phyloP scores from a whole-genome alignment of 2,797 vertebrate genomes.

The Allobates femoralis region DNA sequence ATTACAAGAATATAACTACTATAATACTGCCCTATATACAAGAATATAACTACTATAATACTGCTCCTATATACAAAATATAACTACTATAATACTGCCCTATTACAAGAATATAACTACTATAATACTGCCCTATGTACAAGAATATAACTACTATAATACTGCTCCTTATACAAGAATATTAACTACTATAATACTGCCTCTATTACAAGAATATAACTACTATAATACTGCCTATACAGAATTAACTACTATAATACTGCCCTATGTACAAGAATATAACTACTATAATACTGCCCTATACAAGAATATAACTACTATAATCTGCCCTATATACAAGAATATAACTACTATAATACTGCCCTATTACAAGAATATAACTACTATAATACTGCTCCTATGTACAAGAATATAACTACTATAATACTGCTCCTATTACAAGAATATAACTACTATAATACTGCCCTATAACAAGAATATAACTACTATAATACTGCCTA shows the following conservation, averaged over 20 bases:
- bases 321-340: neutral
- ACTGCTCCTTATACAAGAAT: neutral
- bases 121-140: too few species aligned
- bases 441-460: too few species aligned
- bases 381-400: neutral
- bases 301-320: neutral
- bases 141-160: too few species aligned
- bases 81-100: too few species aligned
- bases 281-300: too few species aligned
- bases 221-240: neutral
- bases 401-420: neutral
- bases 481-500: too few species aligned
- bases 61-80: neutral
- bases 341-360: slow-evolving; percentile 1
- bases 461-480: too few species aligned
- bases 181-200: neutral
- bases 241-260: too few species aligned
- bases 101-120: neutral
- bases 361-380: neutral
- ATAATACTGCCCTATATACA: neutral
- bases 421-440: too few species aligned
- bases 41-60: slow-evolving; percentile 1
- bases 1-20: too few species aligned
- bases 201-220: neutral
- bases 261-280: neutral